Base-by-base conservation (phyloP, 1,140 invertebrate species). In the Drosophila pandora region DNA sequence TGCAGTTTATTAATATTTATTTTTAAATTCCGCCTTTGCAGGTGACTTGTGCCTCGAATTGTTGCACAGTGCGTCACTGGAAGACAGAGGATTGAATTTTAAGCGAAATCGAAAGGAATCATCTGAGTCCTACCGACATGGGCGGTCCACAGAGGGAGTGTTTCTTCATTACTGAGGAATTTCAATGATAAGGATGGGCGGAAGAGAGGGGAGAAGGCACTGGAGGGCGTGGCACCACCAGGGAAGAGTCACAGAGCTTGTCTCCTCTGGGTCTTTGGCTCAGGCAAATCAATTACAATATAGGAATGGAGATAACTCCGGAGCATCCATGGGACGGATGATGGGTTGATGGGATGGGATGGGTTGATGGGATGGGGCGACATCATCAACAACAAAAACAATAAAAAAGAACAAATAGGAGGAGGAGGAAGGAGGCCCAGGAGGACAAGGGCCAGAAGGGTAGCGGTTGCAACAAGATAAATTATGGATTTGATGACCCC, bases 201-300 rank as follows among this genome's bases (percentile, higher is more conserved):
- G 32, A 10, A 8, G 32, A 34, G 32, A 2, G 32, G 32, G 2
- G 32, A 10, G 2, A 8, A 10, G 32, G 32, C 2, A 8, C 8
- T 37, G 2, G 34, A 12, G 10, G 34, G 34, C 34, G 34, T 37
- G 12, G 34, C 34, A 32, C 32, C 32, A 28, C 23, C 64, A 48
- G 64, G 61, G 41, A 34, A 37, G 30, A 67, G 61, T 10, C 21
- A 45, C 37, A 17, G 43, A 22, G 43, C 43, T 47, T 10, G 43
- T 64, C 32, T 30, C 58, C 37, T 48, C 56, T 23, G 59, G 59
- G 8, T 10, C 52, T 41, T 45, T 60, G 72, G 59, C 55, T 28
- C 72, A 76, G 60, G 63, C 81, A 84, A 84, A 85, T 84, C 81
- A 84, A 85, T 85, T 84, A 76, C 81, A 85, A 77, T 85, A 79